Evolutionary conservation across 2,888 invertebrate species (phyloP).

Genomic region (Spisula solida): DNA sequence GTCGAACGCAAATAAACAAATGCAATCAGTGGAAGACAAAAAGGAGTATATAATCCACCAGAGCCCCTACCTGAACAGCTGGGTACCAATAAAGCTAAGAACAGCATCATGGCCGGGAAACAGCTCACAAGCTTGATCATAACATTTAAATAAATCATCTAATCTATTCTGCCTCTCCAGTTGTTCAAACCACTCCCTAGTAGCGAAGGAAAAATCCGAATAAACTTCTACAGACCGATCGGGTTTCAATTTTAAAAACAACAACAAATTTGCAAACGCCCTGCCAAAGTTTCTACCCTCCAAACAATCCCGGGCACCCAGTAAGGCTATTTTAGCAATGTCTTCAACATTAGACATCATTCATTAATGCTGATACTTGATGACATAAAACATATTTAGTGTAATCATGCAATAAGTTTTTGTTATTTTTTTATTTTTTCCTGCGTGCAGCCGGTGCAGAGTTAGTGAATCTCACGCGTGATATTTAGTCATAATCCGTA

Average conservation of each 20-base stretch:
- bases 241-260: slow-evolving; percentile 79
- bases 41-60: too few relatives aligned
- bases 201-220: slow-evolving; percentile 77
- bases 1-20: too few relatives aligned
- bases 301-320: slow-evolving; percentile 74
- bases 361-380: neutral
- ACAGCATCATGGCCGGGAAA: slow-evolving; percentile 89
- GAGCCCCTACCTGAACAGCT: slow-evolving; percentile 88
- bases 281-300: slow-evolving; percentile 76
- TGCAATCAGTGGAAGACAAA: too few relatives aligned
- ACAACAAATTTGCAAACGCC: slow-evolving; percentile 82
- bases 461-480: slow-evolving; percentile 19
- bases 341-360: slow-evolving; percentile 64
- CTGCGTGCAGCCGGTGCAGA: neutral
- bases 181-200: slow-evolving; percentile 80
- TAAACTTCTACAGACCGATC: slow-evolving; percentile 69
- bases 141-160: slow-evolving; percentile 81
- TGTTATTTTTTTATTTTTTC: neutral
- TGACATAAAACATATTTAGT: neutral
- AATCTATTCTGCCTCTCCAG: slow-evolving; percentile 74
- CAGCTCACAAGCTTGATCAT: slow-evolving; percentile 86
- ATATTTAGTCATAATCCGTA: neutral
- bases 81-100: slow-evolving; percentile 89
- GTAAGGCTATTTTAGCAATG: slow-evolving; percentile 71
- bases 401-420: neutral